Conservation (phyloP, 1,140 invertebrate species). For the Carcinoscorpius rotundicauda region DNA sequence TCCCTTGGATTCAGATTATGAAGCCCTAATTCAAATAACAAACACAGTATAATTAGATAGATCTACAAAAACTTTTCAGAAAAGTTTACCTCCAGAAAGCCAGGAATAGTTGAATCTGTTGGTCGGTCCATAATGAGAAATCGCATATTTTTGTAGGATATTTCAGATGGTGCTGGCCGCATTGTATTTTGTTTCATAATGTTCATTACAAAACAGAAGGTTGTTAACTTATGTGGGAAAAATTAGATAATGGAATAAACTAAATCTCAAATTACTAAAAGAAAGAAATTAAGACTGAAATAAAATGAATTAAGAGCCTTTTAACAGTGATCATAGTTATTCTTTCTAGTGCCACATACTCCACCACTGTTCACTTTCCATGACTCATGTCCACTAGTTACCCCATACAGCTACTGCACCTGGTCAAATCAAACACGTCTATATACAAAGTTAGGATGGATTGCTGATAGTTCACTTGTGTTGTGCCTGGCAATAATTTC, state of each 20-base stretch:
- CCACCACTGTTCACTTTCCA: too few relatives aligned
- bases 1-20: too few relatives aligned
- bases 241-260: conserved; percentile 5
- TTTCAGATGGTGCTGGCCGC: conserved; percentile 80
- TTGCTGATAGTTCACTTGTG: conserved; percentile 60
- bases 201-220: conserved; percentile 25
- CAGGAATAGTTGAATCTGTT: conserved; percentile 77
- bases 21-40: too few relatives aligned
- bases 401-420: conserved; percentile 17
- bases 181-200: conserved; percentile 41
- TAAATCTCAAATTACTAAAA: conserved; percentile 6
- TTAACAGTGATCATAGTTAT: too few relatives aligned
- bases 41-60: too few relatives aligned
- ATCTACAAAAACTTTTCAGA: background rate
- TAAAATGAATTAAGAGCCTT: conserved; percentile 4
- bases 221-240: conserved; percentile 1
- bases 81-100: conserved; percentile 76
- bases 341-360: too few relatives aligned
- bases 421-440: conserved; percentile 5
- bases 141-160: conserved; percentile 87
- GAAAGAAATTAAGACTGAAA: conserved; percentile 11
- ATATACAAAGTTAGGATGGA: conserved; percentile 10
- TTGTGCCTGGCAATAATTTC: conserved; percentile 92
- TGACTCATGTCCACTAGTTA: conserved; percentile 2
- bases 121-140: conserved; percentile 96